Conservation (phyloP, 2,888 invertebrate species). For the Sesia apiformis region DNA sequence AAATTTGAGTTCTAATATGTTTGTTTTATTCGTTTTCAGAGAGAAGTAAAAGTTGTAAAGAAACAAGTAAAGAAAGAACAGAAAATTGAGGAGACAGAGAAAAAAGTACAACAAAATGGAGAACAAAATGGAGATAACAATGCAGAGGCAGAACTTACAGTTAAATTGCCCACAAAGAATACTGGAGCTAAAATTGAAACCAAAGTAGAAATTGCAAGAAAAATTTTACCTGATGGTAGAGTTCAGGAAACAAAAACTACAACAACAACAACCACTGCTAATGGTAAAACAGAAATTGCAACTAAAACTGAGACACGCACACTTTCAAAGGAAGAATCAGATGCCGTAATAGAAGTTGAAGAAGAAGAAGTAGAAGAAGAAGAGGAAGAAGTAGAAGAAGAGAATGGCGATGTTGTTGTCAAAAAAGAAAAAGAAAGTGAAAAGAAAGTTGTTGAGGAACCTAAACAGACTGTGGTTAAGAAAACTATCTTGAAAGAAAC, state of each 20-base stretch:
- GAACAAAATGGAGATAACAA: constrained; percentile 47
- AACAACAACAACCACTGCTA: constrained; percentile 56
- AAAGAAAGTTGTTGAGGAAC: background rate
- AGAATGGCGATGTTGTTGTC: background rate
- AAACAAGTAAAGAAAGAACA: constrained; percentile 44
- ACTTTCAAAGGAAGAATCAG: constrained; percentile 47
- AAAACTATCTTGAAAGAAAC: constrained; percentile 14
- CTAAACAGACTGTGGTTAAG: constrained; percentile 3
- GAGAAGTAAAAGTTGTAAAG: constrained; percentile 45
- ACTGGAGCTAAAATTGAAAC: constrained; percentile 60
- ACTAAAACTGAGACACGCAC: constrained; percentile 59
- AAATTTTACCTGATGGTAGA: constrained; percentile 51
- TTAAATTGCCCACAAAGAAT: constrained; percentile 54
- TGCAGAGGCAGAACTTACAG: constrained; percentile 44
- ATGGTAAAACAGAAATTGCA: constrained; percentile 57
- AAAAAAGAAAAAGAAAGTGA: background rate
- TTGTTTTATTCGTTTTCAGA: constrained; percentile 41
- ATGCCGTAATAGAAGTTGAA: constrained; percentile 15
- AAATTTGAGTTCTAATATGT: constrained; percentile 12
- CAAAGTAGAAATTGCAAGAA: constrained; percentile 54
- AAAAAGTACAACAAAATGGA: constrained; percentile 30
- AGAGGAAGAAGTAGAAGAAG: constrained; percentile 19
- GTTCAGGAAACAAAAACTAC: constrained; percentile 59
- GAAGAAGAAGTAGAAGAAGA: constrained; percentile 38
- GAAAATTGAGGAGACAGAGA: constrained; percentile 31